Evolutionary conservation across 2,113 vertebrate species (phyloP), one percentile per base, ranked within the genome.

Genomic region (Chaetura pelagica): DNA sequence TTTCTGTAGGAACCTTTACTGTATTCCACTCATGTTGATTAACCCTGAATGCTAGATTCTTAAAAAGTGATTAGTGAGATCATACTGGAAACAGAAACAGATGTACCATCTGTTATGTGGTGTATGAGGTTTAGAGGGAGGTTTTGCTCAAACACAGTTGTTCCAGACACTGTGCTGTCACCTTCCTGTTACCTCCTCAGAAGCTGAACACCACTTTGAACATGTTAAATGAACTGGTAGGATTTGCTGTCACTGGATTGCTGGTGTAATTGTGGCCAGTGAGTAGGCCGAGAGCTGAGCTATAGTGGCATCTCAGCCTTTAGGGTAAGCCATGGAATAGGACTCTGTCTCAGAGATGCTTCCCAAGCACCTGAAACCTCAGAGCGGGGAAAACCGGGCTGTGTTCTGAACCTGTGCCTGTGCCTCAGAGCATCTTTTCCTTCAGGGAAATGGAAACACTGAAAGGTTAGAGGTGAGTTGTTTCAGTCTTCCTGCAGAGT

Each of bases 21-120:
- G 54, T 81, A 93, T 93, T 94, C 92, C 81, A 92, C 68, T 89
- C 73, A 6, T 92, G 86, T 87, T 96, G 93, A 95, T 97, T 96
- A 95, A 91, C 96, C 77, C 77, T 88, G 86, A 78, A 93, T 61
- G 77, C 88, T 87, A 44, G 61, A 90, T 89, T 97, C 92, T 93
- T 93, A 69, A 96, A 88, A 92, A 94, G 94, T 94, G 90, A 94
- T 96, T 96, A 95, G 95, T 93, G 94, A 96, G 85, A 90, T 92
- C 88, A 79, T 68, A 30, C 69, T 93, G 83, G 94, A 96, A 96
- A 61, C 12, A 82, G 83, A 96, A 93, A 82, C 96, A 96, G 96
- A 95, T 92, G 95, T 81, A 57, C 92, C 96, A 96, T 95, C 93
- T 96, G 92, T 74, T 92, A 67, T 0, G 0, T 73, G 67, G 88